These are phyloP conservation scores for Sinotaia quadrata DNA, from an alignment of 2,888 invertebrate species.

Conservation along the genomic window DNA sequence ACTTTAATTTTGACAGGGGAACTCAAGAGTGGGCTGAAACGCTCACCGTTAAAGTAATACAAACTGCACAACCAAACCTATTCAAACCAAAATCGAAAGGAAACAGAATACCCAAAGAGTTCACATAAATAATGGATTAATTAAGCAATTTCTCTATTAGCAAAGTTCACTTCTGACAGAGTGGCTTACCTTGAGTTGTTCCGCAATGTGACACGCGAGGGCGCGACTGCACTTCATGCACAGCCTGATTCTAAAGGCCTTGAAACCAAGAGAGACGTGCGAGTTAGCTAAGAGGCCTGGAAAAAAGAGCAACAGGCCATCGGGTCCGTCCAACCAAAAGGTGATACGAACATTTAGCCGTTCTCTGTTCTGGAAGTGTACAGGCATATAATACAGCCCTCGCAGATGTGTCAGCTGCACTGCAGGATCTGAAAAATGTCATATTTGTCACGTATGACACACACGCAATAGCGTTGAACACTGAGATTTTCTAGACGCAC, in stretches of 20 bases:
- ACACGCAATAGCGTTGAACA: too few species aligned
- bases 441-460: too few species aligned
- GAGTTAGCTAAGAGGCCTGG: neutral
- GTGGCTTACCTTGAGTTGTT: neutral
- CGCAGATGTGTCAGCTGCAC: slow-evolving; percentile 21
- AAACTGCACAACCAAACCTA: too few species aligned
- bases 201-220: neutral
- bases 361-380: slow-evolving; percentile 8
- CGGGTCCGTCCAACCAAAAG: slow-evolving; percentile 10
- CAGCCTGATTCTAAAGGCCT: neutral
- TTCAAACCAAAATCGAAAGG: too few species aligned
- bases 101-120: too few species aligned
- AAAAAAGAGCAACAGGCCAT: slow-evolving; percentile 23
- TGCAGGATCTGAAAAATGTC: slow-evolving; percentile 12
- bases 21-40: too few species aligned
- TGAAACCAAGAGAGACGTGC: neutral
- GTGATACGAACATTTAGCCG: slow-evolving; percentile 9
- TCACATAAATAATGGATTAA: too few species aligned
- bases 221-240: neutral
- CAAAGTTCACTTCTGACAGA: too few species aligned
- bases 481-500: too few species aligned
- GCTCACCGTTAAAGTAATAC: too few species aligned
- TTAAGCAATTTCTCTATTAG: too few species aligned
- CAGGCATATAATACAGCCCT: slow-evolving; percentile 15
- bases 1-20: too few species aligned